Evolutionary conservation across 1,140 invertebrate species (phyloP).

Genomic region (Zaprionus davidi): DNA sequence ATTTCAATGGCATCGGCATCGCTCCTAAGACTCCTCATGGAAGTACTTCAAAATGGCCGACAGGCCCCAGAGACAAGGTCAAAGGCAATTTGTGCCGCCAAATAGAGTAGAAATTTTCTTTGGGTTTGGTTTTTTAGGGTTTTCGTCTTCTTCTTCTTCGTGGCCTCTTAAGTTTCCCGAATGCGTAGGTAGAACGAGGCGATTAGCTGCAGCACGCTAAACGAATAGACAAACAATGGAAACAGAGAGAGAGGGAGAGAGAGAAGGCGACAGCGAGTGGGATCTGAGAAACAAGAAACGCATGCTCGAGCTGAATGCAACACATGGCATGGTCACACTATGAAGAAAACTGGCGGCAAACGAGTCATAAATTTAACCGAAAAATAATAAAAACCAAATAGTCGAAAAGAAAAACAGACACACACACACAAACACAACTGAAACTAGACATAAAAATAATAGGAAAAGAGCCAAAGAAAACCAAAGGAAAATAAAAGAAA

Average conservation of each 20-base stretch:
- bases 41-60: constrained; percentile 53
- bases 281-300: constrained; percentile 64
- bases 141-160: constrained; percentile 29
- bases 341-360: constrained; percentile 44
- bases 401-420: constrained; percentile 52
- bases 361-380: constrained; percentile 77
- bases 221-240: constrained; percentile 47
- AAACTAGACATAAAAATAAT: constrained; percentile 39
- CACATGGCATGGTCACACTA: constrained; percentile 52
- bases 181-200: constrained; percentile 45
- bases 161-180: constrained; percentile 18
- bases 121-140: constrained; percentile 32
- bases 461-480: constrained; percentile 13
- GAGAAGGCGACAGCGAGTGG: neutral
- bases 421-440: constrained; percentile 4
- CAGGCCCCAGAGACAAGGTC: constrained; percentile 55
- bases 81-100: constrained; percentile 75
- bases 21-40: constrained; percentile 13
- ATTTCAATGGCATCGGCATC: constrained; percentile 49
- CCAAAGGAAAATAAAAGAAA: constrained; percentile 23
- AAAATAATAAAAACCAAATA: constrained; percentile 76
- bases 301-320: constrained; percentile 62
- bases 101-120: constrained; percentile 59
- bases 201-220: constrained; percentile 55
- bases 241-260: neutral